Evolutionary conservation across 1,140 invertebrate genomes (phyloP).

Genomic region (Onthophagus taurus): DNA sequence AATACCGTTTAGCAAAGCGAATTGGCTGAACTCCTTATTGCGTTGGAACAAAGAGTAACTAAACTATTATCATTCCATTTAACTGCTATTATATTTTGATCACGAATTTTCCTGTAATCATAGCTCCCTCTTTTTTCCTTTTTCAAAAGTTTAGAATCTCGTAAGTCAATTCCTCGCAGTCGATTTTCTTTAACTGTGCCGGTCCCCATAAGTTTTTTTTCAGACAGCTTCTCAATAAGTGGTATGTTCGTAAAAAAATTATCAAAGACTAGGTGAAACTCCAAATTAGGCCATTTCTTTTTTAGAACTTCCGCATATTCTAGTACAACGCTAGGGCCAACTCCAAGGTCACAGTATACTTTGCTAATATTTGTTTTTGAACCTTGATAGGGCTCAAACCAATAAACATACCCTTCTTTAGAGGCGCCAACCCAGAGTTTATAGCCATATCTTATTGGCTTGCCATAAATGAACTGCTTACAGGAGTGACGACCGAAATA

Average conservation of each 20-base stretch:
- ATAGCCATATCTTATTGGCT: slow-evolving; percentile 14
- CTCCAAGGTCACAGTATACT: slow-evolving; percentile 5
- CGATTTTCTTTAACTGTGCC: slow-evolving; percentile 26
- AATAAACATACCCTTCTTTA: slow-evolving; percentile 9
- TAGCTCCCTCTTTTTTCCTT: slow-evolving; percentile 26
- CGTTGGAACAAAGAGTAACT: too few relatives aligned
- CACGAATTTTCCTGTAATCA: slow-evolving; percentile 27
- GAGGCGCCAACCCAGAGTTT: slow-evolving; percentile 14
- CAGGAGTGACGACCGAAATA: slow-evolving; percentile 22
- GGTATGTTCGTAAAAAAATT: slow-evolving; percentile 15
- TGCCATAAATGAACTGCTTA: slow-evolving; percentile 21
- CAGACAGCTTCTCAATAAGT: slow-evolving; percentile 10
- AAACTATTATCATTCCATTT: too few relatives aligned
- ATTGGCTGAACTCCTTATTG: too few relatives aligned
- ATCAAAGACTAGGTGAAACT: slow-evolving; percentile 15
- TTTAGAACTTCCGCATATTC: slow-evolving; percentile 12
- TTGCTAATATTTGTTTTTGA: slow-evolving; percentile 8
- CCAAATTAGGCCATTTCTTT: slow-evolving; percentile 3
- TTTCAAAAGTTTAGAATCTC: slow-evolving; percentile 25
- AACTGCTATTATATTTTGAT: slow-evolving; percentile 25
- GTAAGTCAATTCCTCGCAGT: slow-evolving; percentile 29
- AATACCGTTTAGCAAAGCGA: too few relatives aligned
- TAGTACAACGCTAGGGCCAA: slow-evolving; percentile 14
- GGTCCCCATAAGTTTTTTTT: slow-evolving; percentile 14
- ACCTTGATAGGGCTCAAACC: slow-evolving; percentile 14